Evolutionary conservation across 2,888 invertebrate species (phyloP).

Genomic region (Eumacrocentrus americanus): DNA sequence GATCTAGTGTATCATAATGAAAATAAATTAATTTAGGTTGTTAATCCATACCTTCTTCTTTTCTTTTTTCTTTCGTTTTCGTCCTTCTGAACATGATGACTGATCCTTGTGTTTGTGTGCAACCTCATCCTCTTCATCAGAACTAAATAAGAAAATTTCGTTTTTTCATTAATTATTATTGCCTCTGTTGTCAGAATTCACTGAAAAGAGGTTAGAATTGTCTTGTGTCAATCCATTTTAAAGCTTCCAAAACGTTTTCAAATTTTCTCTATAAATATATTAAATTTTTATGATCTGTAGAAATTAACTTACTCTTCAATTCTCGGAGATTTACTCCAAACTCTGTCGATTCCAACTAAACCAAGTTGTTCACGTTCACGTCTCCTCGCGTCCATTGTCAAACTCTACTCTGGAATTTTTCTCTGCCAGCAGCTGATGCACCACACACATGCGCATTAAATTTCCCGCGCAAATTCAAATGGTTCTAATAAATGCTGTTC

Average conservation of each 20-base stretch:
- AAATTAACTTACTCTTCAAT: constrained; percentile 67
- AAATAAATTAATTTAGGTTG: neutral
- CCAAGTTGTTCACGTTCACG: constrained; percentile 79
- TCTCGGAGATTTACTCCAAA: constrained; percentile 81
- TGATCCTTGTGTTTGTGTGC: constrained; percentile 62
- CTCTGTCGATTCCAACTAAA: constrained; percentile 69
- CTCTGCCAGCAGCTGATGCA: too few species aligned
- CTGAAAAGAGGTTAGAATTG: constrained; percentile 26
- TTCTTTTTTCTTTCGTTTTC: constrained; percentile 60
- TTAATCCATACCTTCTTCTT: constrained; percentile 58
- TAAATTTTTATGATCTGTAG: neutral
- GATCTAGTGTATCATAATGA: constrained; percentile 1
- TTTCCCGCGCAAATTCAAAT: too few species aligned
- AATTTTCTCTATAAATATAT: constrained; percentile 10
- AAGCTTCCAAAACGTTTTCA: neutral
- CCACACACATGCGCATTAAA: too few species aligned
- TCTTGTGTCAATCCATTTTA: neutral
- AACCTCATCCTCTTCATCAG: constrained; percentile 57
- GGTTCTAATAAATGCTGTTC: too few species aligned
- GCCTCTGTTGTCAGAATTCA: neutral
- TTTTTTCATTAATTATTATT: neutral
- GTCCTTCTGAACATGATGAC: constrained; percentile 61
- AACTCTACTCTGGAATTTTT: too few species aligned
- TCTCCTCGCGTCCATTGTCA: constrained; percentile 71
- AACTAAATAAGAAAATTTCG: constrained; percentile 42